Conservation (phyloP, 2,888 invertebrate species). For the Drosophila histrio region DNA sequence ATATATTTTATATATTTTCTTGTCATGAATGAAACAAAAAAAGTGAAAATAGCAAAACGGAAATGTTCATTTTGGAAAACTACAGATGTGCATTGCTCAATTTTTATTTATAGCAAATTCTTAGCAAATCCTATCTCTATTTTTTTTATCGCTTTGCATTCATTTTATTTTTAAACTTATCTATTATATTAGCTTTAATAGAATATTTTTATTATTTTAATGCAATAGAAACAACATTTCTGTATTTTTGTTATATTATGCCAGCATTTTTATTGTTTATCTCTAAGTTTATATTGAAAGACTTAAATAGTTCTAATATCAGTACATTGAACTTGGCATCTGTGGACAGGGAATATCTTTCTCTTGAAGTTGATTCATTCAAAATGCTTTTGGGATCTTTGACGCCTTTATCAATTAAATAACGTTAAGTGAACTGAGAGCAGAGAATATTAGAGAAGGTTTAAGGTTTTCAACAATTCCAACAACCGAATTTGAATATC, state of each 20-base stretch:
- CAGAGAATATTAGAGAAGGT: too few species aligned
- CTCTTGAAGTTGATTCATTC: slow-evolving; percentile 2
- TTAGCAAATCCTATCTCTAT: slow-evolving; percentile 19
- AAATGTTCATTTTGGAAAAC: slow-evolving; percentile 53
- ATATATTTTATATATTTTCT: slow-evolving; percentile 1
- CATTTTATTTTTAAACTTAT: slow-evolving; percentile 47
- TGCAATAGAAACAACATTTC: background rate
- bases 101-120: slow-evolving; percentile 42
- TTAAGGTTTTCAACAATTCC: too few species aligned
- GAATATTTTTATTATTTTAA: slow-evolving; percentile 12
- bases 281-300: background rate
- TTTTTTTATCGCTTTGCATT: slow-evolving; percentile 14
- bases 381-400: background rate
- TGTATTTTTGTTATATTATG: slow-evolving; percentile 7
- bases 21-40: slow-evolving; percentile 2
- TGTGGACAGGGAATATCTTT: background rate
- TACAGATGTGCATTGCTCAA: slow-evolving; percentile 13
- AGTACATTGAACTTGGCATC: slow-evolving; percentile 29
- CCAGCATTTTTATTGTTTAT: background rate
- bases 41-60: slow-evolving; percentile 45
- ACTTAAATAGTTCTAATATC: background rate
- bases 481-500: too few species aligned
- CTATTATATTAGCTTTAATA: slow-evolving; percentile 8
- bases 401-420: background rate
- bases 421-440: too few species aligned